These are phyloP conservation scores for Dendrolimus houi DNA, from an alignment of 2,888 invertebrate genomes.

Conservation along the genomic window DNA sequence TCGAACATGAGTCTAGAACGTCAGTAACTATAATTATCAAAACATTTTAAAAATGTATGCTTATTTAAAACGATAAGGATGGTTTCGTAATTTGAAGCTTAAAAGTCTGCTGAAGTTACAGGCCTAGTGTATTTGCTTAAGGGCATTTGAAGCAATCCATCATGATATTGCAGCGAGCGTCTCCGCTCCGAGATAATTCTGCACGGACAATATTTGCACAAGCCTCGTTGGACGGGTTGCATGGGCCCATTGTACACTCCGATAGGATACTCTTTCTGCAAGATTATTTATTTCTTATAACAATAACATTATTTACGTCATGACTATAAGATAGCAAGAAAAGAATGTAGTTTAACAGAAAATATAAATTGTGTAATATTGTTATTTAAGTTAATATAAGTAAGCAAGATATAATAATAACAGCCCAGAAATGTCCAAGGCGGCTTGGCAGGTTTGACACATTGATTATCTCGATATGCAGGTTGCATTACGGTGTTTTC, in stretches of 20 bases:
- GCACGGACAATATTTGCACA: constrained; percentile 59
- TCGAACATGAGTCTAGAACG: no score
- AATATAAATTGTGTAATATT: no score
- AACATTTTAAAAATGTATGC: background rate
- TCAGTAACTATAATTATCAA: no score
- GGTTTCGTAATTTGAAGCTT: background rate
- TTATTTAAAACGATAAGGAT: background rate
- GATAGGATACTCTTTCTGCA: constrained; percentile 10
- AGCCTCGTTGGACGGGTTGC: constrained; percentile 31
- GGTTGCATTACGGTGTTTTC: no score
- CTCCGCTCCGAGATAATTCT: constrained; percentile 53
- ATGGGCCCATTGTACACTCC: constrained; percentile 21
- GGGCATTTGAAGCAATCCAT: constrained; percentile 44
- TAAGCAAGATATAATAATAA: no score
- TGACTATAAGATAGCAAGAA: no score
- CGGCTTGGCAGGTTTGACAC: no score
- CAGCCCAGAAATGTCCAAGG: no score
- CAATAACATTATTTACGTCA: background rate
- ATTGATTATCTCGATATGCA: no score
- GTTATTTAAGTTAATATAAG: no score
- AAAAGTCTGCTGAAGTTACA: background rate
- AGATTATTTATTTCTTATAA: background rate
- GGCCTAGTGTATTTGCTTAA: constrained; percentile 17
- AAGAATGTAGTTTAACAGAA: no score
- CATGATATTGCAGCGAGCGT: constrained; percentile 51